Base-by-base conservation (phyloP, 2,113 vertebrate species). In the Phylloscopus whistleri region DNA sequence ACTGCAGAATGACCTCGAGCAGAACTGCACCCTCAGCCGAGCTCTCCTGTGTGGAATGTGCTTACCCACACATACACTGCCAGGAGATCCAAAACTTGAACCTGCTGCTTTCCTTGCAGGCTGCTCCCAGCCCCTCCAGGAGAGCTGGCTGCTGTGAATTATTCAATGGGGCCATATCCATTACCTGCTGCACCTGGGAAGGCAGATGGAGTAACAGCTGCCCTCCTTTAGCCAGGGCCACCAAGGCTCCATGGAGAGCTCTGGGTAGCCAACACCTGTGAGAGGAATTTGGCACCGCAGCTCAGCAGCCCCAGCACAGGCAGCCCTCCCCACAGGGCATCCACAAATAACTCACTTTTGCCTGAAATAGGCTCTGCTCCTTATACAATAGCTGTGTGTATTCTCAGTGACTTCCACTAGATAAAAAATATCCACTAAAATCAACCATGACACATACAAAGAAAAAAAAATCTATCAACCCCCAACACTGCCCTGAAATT, bases 131-230 rank as follows among this genome's bases (percentile, higher is more conserved):
- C 44, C 55, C 87, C 73, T 86, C 81, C 93, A 62, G 84, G 78
- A 75, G 79, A 76, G 70, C 64, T 28, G 84, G 67, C 58, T 83
- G 69, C 44, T 35, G 11, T 94, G 53, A 84, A 96, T 97, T 94
- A 97, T 97, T 93, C 49, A 93, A 13, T 2, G 39, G 68, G 60
- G 56, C 67, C 69, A 22, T 95, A 86, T 94, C 92, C 83, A 53
- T 96, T 96, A 95, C 94, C 78, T 94, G 26, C 82, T 16, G 21
- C 20, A 3, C 19, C 83, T 63, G 64, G 52, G 43, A n/a, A 70
- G 64, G 72, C 80, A 94, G 93, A 78, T 91, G 85, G 85, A 49
- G 87, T 20, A 53, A 70, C 84, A 69, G n/a, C 83, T 72, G 87
- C 33, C 58, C 84, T 84, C 66, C 84, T 82, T 90, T 11, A 24